Percentiles rank a stretch among this genome's conserved stretches.
Evolutionary conservation across 2,888 invertebrate species (phyloP).

Genomic region (Meta bourneti): DNA sequence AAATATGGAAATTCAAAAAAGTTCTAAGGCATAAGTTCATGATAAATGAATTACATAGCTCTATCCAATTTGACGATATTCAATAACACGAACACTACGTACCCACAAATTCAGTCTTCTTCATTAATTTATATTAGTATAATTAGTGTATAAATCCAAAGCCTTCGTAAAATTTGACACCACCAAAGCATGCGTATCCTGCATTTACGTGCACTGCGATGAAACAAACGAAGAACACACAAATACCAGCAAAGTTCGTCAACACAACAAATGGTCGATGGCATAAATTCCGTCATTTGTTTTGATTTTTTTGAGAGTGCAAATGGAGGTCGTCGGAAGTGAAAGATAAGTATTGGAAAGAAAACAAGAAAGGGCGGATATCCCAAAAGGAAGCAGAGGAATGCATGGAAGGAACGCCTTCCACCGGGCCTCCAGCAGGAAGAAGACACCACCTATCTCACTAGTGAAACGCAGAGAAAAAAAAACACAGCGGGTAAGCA

Average conservation of each 20-base stretch:
- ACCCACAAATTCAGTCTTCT: no score
- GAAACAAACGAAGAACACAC: slow-evolving; percentile 1
- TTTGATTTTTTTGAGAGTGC: background rate
- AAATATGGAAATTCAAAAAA: no score
- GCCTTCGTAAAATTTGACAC: no score
- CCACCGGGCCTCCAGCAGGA: slow-evolving; percentile 16
- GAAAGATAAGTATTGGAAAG: background rate
- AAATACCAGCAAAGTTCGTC: background rate
- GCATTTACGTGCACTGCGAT: no score
- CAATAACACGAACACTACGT: no score
- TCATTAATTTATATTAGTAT: no score
- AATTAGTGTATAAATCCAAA: no score
- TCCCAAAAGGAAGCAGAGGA: slow-evolving; percentile 55
- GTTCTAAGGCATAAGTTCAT: no score
- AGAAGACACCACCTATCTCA: slow-evolving; percentile 41
- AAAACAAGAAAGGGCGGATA: slow-evolving; percentile 45
- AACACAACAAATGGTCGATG: background rate
- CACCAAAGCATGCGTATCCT: no score
- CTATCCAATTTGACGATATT: no score
- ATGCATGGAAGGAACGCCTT: slow-evolving; percentile 32
- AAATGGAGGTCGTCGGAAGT: slow-evolving; percentile 29
- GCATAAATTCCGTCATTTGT: background rate
- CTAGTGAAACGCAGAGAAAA: background rate
- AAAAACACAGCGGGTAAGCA: slow-evolving; percentile 12
- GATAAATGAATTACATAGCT: no score